phyloP scores from a whole-genome alignment of 2,888 invertebrate species.

The Poecilobothrus nobilitatus region DNA sequence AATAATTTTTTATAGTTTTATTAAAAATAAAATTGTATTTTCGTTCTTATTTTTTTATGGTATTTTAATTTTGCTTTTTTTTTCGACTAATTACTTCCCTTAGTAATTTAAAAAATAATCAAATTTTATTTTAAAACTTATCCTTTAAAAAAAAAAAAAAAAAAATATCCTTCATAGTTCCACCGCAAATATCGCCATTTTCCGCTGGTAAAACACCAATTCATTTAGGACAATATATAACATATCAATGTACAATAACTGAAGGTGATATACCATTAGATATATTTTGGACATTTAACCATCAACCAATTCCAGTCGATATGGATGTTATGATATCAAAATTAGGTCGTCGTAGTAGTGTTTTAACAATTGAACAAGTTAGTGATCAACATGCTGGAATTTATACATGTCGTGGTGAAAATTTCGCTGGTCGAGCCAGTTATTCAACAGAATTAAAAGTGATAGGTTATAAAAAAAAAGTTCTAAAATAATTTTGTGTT shows the following conservation, averaged over 20 bases:
- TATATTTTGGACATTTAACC: constrained; percentile 53
- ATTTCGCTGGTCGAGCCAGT: constrained; percentile 60
- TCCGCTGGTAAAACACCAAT: constrained; percentile 53
- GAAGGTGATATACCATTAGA: constrained; percentile 59
- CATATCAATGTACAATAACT: constrained; percentile 53
- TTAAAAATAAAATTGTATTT: not conserved
- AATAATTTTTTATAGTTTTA: not conserved
- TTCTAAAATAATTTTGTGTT: no score
- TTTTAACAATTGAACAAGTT: constrained; percentile 62
- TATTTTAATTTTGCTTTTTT: not conserved
- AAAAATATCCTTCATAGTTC: constrained; percentile 26
- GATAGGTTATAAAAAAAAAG: constrained; percentile 53
- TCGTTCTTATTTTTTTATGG: constrained; percentile 10
- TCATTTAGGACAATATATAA: constrained; percentile 52
- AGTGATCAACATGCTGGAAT: constrained; percentile 61
- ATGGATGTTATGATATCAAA: constrained; percentile 49
- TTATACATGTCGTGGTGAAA: constrained; percentile 66
- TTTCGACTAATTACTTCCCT: no score
- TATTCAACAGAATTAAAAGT: constrained; percentile 62
- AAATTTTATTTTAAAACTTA: constrained; percentile 8
- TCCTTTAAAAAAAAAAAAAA: not conserved
- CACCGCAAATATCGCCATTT: constrained; percentile 48
- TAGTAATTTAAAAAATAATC: not conserved
- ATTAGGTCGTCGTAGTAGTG: constrained; percentile 57
- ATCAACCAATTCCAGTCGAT: constrained; percentile 37